phyloP scores from a whole-genome alignment of 2,888 invertebrate species.

The Salpingus planirostris region DNA sequence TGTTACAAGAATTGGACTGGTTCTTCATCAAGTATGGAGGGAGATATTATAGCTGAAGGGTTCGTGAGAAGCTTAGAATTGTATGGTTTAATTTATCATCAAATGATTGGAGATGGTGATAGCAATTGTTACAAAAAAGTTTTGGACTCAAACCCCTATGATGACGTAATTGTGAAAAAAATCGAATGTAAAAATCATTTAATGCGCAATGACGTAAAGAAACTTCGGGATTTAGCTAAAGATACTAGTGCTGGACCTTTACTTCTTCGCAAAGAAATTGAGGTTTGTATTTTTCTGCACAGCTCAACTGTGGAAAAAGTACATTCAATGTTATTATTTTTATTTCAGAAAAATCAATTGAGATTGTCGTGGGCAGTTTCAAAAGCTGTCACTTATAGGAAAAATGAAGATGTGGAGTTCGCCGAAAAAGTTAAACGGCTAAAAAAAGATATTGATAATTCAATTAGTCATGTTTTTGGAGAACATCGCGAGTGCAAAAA shows the following conservation, averaged over 20 bases:
- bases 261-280: slow-evolving; percentile 2
- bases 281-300: neutral
- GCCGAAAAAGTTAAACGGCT: slow-evolving; percentile 4
- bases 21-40: slow-evolving; percentile 10
- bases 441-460: slow-evolving; percentile 6
- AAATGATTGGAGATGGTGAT: slow-evolving; percentile 10
- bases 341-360: slow-evolving; percentile 4
- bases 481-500: slow-evolving; percentile 6
- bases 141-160: slow-evolving; percentile 6
- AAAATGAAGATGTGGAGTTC: slow-evolving; percentile 2
- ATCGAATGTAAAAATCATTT: slow-evolving; percentile 10
- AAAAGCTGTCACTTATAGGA: slow-evolving; percentile 3
- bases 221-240: slow-evolving; percentile 3
- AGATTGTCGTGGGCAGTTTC: slow-evolving; percentile 3
- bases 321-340: too few species aligned
- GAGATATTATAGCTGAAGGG: slow-evolving; percentile 9
- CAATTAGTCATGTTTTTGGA: slow-evolving; percentile 6
- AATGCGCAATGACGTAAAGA: slow-evolving; percentile 7
- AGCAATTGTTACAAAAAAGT: slow-evolving; percentile 10
- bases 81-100: slow-evolving; percentile 8
- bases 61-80: slow-evolving; percentile 3
- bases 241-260: slow-evolving; percentile 1
- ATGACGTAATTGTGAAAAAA: slow-evolving; percentile 4
- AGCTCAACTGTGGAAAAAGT: neutral
- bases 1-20: slow-evolving; percentile 9